Conservation (phyloP, 2,797 vertebrate genomes). For the Artibeus lituratus region DNA sequence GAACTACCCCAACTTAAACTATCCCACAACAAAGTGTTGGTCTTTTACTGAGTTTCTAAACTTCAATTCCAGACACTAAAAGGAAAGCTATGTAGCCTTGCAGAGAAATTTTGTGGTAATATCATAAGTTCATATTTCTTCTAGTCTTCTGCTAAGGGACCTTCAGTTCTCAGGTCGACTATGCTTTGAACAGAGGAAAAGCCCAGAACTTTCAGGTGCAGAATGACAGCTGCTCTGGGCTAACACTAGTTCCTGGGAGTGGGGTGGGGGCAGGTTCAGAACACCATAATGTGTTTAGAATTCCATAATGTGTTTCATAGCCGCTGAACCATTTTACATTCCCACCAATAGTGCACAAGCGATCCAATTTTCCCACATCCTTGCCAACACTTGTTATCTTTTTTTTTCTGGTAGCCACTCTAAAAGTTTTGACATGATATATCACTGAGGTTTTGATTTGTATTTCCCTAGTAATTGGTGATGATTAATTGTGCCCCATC, state of each 20-base stretch:
- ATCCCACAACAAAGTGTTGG: not conserved
- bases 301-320: too few species aligned
- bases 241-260: not conserved
- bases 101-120: not conserved
- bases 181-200: not conserved
- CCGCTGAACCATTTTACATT: too few species aligned
- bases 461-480: too few species aligned
- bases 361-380: too few species aligned
- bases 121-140: not conserved
- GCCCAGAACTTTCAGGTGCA: not conserved
- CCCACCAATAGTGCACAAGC: too few species aligned
- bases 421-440: too few species aligned
- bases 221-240: not conserved
- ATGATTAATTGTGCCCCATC: too few species aligned
- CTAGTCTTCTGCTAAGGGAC: not conserved
- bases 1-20: not conserved
- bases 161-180: not conserved
- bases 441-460: too few species aligned
- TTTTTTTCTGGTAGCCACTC: too few species aligned
- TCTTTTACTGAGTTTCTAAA: not conserved
- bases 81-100: not conserved
- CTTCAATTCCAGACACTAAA: not conserved
- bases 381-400: too few species aligned
- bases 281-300: too few species aligned
- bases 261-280: not conserved